phyloP scores from a whole-genome alignment of 2,113 vertebrate species.

The Solenodon paradoxus region DNA sequence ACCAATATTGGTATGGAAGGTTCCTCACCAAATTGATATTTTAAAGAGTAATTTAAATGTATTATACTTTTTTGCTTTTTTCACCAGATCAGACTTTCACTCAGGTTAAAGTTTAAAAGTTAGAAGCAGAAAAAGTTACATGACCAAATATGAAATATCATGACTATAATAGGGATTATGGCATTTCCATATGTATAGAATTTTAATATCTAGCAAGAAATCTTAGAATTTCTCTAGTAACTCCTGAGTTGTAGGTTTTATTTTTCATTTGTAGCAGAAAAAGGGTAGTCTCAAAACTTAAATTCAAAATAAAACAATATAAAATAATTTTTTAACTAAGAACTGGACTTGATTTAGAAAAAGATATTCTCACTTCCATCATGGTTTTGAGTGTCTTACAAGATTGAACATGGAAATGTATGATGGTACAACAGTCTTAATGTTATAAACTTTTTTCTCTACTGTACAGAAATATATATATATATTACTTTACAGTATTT shows the following conservation, averaged over 20 bases:
- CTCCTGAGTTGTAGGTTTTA: slow-evolving; percentile 49
- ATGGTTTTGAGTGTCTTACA: slow-evolving; percentile 54
- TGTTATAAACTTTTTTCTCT: slow-evolving; percentile 53
- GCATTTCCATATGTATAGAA: neutral
- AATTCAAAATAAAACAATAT: slow-evolving; percentile 58
- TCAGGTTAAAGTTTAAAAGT: slow-evolving; percentile 16
- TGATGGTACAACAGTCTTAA: slow-evolving; percentile 31
- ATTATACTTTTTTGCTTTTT: slow-evolving; percentile 14
- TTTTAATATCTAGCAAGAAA: slow-evolving; percentile 1
- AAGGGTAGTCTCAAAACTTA: slow-evolving; percentile 19
- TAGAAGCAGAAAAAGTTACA: neutral
- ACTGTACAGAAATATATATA: slow-evolving; percentile 66
- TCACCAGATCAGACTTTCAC: neutral
- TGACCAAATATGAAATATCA: slow-evolving; percentile 1
- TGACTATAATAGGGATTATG: neutral
- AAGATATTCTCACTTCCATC: slow-evolving; percentile 52
- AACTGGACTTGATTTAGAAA: slow-evolving; percentile 65
- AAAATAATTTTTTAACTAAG: slow-evolving; percentile 47
- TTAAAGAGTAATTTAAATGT: neutral
- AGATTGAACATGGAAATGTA: slow-evolving; percentile 48
- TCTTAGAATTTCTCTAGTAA: slow-evolving; percentile 12
- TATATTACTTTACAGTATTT: slow-evolving; percentile 56
- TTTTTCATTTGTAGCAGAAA: slow-evolving; percentile 32
- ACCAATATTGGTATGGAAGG: neutral
- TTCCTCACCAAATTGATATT: slow-evolving; percentile 17